Evolutionary conservation across 2,797 vertebrate genomes (phyloP).

Genomic region (Rhinoraja longicauda): DNA sequence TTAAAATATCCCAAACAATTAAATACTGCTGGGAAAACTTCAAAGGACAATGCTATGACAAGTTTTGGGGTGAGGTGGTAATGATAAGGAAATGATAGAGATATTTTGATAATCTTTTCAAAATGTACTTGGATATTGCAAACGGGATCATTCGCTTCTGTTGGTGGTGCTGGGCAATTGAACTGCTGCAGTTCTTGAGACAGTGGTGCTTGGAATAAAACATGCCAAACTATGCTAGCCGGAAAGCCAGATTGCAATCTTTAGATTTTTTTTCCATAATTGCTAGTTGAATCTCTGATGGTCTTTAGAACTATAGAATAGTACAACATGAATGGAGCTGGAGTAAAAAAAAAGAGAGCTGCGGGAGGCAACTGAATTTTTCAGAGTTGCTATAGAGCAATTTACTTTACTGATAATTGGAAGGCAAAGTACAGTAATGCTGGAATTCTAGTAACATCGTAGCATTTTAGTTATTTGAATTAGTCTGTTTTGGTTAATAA

Average conservation of each 20-base stretch:
- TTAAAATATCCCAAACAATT: no score
- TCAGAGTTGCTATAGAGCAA: neutral
- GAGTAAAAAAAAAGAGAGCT: no score
- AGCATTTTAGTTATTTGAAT: neutral
- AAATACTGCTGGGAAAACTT: no score
- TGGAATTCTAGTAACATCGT: neutral
- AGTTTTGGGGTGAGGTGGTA: no score
- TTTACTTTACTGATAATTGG: no score
- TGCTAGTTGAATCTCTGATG: neutral
- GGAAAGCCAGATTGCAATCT: neutral
- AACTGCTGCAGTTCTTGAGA: neutral
- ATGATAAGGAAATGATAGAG: no score
- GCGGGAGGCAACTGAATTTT: neutral
- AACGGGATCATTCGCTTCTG: neutral
- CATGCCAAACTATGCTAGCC: neutral
- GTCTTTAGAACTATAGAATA: no score
- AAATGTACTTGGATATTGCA: neutral
- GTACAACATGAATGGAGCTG: no score
- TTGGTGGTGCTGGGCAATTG: neutral
- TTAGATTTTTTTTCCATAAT: neutral
- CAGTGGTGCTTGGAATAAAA: neutral
- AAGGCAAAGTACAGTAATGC: neutral
- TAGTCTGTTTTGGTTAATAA: neutral
- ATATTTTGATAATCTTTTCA: neutral
- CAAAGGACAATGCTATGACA: no score